Base-by-base conservation (phyloP, 2,113 vertebrate genomes). In the Hipposideros armiger region DNA sequence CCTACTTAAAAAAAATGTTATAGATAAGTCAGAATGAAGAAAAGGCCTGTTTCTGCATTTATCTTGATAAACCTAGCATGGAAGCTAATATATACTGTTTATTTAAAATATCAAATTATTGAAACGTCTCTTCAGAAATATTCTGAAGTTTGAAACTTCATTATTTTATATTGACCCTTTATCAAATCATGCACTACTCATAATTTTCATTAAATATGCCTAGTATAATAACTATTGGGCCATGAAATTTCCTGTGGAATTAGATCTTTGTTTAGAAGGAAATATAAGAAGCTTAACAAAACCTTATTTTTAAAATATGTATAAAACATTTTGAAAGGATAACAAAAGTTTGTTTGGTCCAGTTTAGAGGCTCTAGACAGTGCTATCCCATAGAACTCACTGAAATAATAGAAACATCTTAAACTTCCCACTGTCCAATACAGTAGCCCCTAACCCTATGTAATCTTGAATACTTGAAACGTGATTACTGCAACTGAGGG, bases 61-160 rank as follows among this genome's bases (percentile, higher is more conserved):
- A 92, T 76, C 26, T 45, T 89, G 66, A 64, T 52, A 90, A 86
- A 40, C 13, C 50, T 82, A 92, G 42, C 10, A 89, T 45, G 52
- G 19, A 91, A 92, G 10, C 30, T 60, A 64, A 58, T 42, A 70
- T 30, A 36, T 3, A 70, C 1, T 58, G 15, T 70, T 84, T 3
- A 47, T 56, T 50, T 81, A 91, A 52, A 93, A 87, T 58, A 74
- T 42, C 22, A 73, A 67, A 62, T 56, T 93, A 56, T 81, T 80
- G 2, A 86, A 81, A 42, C 17, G 72, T 91, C 14, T 64, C 6
- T 69, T 11, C 2, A 58, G 19, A 73, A 80, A 47, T 87, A 67
- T 58, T 88, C 32, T 81, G 47, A 94, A 58, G 78, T 66, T 58
- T 86, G 19, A 92, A 86, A 58, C 40, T 54, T 28, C 66, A 84